These are phyloP conservation scores for Scalopus aquaticus DNA, from an alignment of 2,113 vertebrate species.

Conservation along the genomic window DNA sequence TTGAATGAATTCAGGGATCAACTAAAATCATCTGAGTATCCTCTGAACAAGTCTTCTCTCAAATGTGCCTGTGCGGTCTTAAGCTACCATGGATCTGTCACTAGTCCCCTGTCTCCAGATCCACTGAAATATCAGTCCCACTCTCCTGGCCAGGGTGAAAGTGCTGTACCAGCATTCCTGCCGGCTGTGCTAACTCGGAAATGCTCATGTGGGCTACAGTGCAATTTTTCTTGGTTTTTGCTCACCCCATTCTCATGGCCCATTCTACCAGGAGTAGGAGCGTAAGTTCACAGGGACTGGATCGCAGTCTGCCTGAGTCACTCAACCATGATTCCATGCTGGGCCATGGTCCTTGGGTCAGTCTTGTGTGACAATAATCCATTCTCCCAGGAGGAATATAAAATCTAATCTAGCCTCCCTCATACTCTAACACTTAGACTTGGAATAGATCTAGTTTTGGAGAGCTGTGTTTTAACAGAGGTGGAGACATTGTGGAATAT, in stretches of 20 bases:
- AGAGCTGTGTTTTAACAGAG: background rate
- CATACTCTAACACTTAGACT: background rate
- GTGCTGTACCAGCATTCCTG: background rate
- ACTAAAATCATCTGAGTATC: background rate
- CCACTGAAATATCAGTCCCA: background rate
- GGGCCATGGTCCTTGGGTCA: background rate
- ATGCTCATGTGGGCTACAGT: background rate
- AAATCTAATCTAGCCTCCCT: background rate
- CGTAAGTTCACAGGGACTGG: background rate
- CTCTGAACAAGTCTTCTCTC: background rate
- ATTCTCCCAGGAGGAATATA: background rate
- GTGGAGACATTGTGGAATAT: background rate
- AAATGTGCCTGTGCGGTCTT: background rate
- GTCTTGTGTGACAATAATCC: background rate
- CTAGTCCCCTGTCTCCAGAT: background rate
- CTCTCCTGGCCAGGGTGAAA: background rate
- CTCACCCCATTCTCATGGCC: background rate
- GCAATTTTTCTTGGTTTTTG: background rate
- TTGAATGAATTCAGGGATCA: background rate
- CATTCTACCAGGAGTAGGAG: background rate
- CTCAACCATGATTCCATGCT: background rate
- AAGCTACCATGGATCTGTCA: background rate
- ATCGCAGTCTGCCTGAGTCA: background rate
- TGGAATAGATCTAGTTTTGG: background rate
- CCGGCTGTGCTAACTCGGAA: background rate